Evolutionary conservation across 2,797 vertebrate genomes (phyloP).

Genomic region (Australoheros facetus): DNA sequence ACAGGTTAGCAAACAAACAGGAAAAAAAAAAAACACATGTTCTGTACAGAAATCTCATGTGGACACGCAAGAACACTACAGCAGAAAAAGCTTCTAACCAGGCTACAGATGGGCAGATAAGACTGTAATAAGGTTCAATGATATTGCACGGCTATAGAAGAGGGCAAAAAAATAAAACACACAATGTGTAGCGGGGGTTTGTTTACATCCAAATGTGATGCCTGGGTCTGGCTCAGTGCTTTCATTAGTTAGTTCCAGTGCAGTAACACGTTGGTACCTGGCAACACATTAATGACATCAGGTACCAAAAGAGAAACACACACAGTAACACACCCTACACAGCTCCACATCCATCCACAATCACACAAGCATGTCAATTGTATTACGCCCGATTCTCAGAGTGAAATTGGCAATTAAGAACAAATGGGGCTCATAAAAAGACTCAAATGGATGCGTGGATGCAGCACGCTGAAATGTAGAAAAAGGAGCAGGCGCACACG

Average conservation of each 20-base stretch:
- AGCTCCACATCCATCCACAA: constrained; percentile 39
- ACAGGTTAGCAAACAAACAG: constrained; percentile 25
- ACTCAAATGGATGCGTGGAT: constrained; percentile 44
- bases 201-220: constrained; percentile 76
- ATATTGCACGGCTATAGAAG: constrained; percentile 72
- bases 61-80: constrained; percentile 57
- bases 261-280: constrained; percentile 75
- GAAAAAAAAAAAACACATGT: not conserved
- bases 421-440: constrained; percentile 65
- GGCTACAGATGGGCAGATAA: constrained; percentile 42
- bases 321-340: constrained; percentile 47
- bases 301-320: constrained; percentile 68
- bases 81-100: constrained; percentile 55
- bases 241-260: constrained; percentile 78
- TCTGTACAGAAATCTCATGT: constrained; percentile 65
- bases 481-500: constrained; percentile 45
- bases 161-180: constrained; percentile 22
- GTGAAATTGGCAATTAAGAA: constrained; percentile 73
- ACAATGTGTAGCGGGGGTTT: constrained; percentile 66
- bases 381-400: constrained; percentile 37
- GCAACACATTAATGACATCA: constrained; percentile 69
- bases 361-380: constrained; percentile 44
- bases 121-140: constrained; percentile 57
- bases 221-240: constrained; percentile 79
- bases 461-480: constrained; percentile 68